Percentiles rank a stretch among this genome's conserved stretches.
Conservation (phyloP, 2,888 invertebrate species). For the Entomobrya multifasciata region DNA sequence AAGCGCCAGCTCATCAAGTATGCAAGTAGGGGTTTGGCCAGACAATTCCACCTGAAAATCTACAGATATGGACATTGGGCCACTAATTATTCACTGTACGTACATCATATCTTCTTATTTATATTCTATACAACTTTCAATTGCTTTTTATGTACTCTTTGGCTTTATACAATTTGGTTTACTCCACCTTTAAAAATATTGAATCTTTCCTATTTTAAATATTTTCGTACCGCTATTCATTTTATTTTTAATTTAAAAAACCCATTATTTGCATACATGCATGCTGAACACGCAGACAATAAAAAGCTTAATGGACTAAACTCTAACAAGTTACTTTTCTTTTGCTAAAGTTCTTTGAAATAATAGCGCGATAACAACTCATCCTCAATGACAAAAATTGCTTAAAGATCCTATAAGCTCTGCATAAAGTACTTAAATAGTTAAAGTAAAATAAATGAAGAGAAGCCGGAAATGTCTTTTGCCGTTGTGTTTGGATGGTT, state of each 20-base stretch:
- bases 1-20: conserved; percentile 89
- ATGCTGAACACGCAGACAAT: neutral
- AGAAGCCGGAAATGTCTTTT: conserved; percentile 24
- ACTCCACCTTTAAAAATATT: conserved; percentile 4
- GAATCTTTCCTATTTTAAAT: neutral
- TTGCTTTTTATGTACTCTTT: conserved; percentile 28
- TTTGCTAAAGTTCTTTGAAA: no score
- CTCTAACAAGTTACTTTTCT: no score
- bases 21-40: conserved; percentile 89
- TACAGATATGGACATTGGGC: conserved; percentile 96
- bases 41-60: conserved; percentile 94
- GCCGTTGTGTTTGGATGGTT: conserved; percentile 5
- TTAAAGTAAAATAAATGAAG: neutral
- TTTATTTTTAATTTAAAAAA: no score
- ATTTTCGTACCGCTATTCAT: neutral
- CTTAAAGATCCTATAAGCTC: no score
- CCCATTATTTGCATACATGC: neutral
- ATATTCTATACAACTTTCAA: neutral
- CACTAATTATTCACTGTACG: conserved; percentile 92
- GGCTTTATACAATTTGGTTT: conserved; percentile 1
- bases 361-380: no score
- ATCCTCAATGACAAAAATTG: no score
- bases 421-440: neutral
- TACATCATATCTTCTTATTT: neutral
- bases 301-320: no score